Evolutionary conservation across 1,140 invertebrate species (phyloP), one percentile per base, ranked within the genome.

Genomic region (Vollenhovia emeryi): DNA sequence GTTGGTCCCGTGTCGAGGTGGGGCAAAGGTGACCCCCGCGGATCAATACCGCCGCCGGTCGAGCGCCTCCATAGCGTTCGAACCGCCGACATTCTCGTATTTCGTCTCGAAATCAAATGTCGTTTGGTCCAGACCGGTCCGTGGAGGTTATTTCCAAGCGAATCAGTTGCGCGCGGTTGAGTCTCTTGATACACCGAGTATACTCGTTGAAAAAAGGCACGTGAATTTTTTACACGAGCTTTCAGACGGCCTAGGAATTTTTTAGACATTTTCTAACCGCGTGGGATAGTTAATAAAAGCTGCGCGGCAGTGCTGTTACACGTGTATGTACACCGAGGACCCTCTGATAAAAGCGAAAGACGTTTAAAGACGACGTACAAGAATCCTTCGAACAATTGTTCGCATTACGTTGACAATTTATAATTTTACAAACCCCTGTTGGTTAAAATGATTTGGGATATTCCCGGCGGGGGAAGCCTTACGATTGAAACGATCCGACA

Each of bases 41-140:
- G 94, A 95, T 95, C 94, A 95, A 95, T 95, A 95, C 94, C 92
- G 86, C 89, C 92, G 89, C 89, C 80, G 88, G 94, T 93, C 91
- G 92, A 74, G 74, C 92, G 93, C 92, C 93, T 92, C 89, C 86
- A 90, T 87, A 88, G 91, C 88, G 87, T 87, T 92, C 86, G 78
- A 76, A 59, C 85, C 40, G 52, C 62, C 87, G 68, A 85, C 64
- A 55, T 71, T 88, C 87, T 83, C 40, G 62, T 86, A 59, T 82
- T 86, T 89, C 84, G 71, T 78, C 74, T 78, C 68, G 66, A 89
- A 89, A 89, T 89, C 66, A 86, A 89, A 76, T 76, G 83, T 50
- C 71, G 40, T 76, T 88, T 62, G 60, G 71, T 88, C 52, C 86
- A 50, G 40, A 52, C 57, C 11, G 27, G 9, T 50, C 48, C 27